Evolutionary conservation across 2,113 vertebrate genomes (phyloP).

Genomic region (Coturnix japonica): DNA sequence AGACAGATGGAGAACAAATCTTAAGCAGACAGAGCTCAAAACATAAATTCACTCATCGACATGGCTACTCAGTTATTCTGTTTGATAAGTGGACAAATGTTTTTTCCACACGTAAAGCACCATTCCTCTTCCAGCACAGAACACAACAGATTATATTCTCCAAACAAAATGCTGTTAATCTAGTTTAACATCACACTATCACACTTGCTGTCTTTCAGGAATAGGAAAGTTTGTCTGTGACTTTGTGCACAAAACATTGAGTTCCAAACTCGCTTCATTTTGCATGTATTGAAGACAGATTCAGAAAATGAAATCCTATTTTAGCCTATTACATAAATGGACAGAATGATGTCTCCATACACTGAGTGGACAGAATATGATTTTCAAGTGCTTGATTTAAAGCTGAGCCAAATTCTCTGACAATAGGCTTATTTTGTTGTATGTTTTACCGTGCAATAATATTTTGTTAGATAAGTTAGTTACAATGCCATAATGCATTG

Average conservation of each 20-base stretch:
- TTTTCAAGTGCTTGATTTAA: background rate
- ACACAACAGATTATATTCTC: background rate
- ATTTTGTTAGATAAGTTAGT: slow-evolving; percentile 23
- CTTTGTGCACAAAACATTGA: background rate
- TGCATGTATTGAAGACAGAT: background rate
- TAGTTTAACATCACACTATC: background rate
- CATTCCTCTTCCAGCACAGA: background rate
- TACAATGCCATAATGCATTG: background rate
- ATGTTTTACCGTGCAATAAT: background rate
- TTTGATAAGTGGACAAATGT: background rate
- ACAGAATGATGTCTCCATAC: background rate
- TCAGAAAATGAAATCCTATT: background rate
- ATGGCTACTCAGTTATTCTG: background rate
- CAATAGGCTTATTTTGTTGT: background rate
- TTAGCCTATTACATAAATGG: background rate
- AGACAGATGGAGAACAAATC: background rate
- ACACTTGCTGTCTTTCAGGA: background rate
- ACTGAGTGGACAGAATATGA: background rate
- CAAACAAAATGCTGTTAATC: background rate
- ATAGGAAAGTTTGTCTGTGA: background rate
- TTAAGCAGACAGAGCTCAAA: background rate
- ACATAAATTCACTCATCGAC: background rate
- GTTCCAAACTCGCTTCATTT: background rate
- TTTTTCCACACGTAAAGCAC: background rate
- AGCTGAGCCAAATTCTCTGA: background rate